A percentile compares a stretch with the other conserved stretches of the same genome.
Conservation (phyloP, 64 coral and sea anemone species). For the Dendronephthya gigantea region DNA sequence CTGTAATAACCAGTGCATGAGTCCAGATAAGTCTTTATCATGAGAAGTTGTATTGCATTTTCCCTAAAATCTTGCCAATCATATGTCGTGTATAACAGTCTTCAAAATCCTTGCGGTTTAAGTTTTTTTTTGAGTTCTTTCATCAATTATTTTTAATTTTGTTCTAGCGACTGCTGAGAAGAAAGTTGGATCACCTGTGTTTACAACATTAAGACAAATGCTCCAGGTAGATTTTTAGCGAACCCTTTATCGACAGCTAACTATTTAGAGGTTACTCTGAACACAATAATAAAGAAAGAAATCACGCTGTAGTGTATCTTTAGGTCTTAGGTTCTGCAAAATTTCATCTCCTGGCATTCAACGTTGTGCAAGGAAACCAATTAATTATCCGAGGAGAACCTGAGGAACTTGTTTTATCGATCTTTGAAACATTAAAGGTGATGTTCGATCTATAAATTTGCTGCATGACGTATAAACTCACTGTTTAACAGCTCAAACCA, state of each 20-base stretch:
- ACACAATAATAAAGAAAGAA: no score
- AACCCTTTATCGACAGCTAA: no score
- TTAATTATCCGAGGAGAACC: slow-evolving; percentile 78
- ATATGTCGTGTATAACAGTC: no score
- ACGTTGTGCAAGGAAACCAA: slow-evolving; percentile 98
- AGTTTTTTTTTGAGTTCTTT: no score
- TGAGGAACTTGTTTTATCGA: slow-evolving; percentile 47
- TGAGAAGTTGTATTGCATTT: no score
- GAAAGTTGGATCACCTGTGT: slow-evolving; percentile 18
- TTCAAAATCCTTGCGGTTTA: no score
- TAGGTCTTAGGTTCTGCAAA: slow-evolving; percentile 63
- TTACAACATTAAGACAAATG: slow-evolving; percentile 52
- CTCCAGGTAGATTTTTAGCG: slow-evolving; percentile 27
- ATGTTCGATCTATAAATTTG: background rate
- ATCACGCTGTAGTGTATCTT: background rate
- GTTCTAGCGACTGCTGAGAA: background rate
- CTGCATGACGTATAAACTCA: no score
- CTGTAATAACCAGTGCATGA: no score
- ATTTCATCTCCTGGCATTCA: slow-evolving; percentile 85
- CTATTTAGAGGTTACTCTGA: no score
- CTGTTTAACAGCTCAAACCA: no score
- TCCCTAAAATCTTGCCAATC: no score
- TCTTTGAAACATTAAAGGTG: slow-evolving; percentile 71
- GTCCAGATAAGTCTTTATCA: no score
- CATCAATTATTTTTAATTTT: background rate